Evolutionary conservation across 2,888 invertebrate species (phyloP).

Genomic region (Smittia aterrima): DNA sequence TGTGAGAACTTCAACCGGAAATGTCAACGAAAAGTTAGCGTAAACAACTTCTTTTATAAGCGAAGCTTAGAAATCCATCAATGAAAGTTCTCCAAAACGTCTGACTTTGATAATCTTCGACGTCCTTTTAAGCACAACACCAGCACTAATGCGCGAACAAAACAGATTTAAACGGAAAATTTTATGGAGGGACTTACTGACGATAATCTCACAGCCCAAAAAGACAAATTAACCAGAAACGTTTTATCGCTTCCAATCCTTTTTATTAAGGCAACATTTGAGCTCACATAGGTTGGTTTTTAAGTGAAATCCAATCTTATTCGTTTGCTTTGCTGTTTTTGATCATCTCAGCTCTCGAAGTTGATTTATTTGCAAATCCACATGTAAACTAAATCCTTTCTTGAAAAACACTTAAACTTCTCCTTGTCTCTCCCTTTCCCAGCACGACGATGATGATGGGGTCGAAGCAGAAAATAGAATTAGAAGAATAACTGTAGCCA

Average conservation of each 20-base stretch:
- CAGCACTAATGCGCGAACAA: constrained; percentile 28
- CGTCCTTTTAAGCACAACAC: not conserved
- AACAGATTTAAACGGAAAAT: not conserved
- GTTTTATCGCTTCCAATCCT: constrained; percentile 39
- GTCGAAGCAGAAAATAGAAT: not conserved
- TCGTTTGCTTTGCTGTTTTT: not conserved
- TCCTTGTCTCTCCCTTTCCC: not conserved
- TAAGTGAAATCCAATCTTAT: not conserved
- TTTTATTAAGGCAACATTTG: constrained; percentile 13
- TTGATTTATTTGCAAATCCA: constrained; percentile 37
- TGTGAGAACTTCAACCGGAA: not conserved
- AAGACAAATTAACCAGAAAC: constrained; percentile 34
- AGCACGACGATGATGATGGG: not conserved
- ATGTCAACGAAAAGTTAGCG: constrained; percentile 11
- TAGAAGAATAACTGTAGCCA: constrained; percentile 17
- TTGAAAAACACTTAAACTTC: constrained; percentile 31
- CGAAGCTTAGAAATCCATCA: not conserved
- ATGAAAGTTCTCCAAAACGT: not conserved
- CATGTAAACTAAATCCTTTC: constrained; percentile 40
- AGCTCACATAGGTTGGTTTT: not conserved
- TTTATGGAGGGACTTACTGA: constrained; percentile 3
- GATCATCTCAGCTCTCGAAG: constrained; percentile 6
- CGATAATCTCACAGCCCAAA: constrained; percentile 13
- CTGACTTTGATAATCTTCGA: not conserved
- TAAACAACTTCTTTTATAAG: not conserved